These are phyloP conservation scores for Pagetopsis macropterus DNA, from an alignment of 2,797 vertebrate species.

Conservation along the genomic window DNA sequence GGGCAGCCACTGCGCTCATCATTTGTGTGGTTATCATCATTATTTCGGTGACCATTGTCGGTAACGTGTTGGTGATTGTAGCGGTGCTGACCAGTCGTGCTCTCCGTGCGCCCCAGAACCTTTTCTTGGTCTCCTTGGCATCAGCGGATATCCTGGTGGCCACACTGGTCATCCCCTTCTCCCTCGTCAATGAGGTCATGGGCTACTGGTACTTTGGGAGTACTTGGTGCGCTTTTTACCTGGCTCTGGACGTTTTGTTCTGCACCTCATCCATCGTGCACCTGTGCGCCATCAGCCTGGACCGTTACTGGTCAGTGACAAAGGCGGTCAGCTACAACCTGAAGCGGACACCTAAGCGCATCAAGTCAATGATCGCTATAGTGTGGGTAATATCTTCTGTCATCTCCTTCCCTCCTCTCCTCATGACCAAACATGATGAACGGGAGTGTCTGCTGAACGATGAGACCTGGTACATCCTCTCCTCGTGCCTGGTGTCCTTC, in stretches of 20 bases:
- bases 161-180: slow-evolving; percentile 91
- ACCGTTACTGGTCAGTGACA: slow-evolving; percentile 93
- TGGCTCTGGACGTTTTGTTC: slow-evolving; percentile 91
- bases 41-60: slow-evolving; percentile 87
- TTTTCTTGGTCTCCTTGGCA: slow-evolving; percentile 91
- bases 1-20: slow-evolving; percentile 82
- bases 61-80: slow-evolving; percentile 89
- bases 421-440: slow-evolving; percentile 83
- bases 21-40: slow-evolving; percentile 84
- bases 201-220: slow-evolving; percentile 93
- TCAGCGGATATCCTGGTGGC: slow-evolving; percentile 93
- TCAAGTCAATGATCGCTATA: slow-evolving; percentile 88
- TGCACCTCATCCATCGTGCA: slow-evolving; percentile 94
- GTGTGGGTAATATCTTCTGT: slow-evolving; percentile 88
- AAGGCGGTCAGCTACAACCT: slow-evolving; percentile 91
- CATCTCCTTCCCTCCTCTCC: slow-evolving; percentile 90
- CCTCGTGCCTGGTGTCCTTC: slow-evolving; percentile 90
- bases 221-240: slow-evolving; percentile 92
- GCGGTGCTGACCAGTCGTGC: slow-evolving; percentile 90
- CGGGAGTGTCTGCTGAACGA: slow-evolving; percentile 87
- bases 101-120: slow-evolving; percentile 91
- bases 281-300: slow-evolving; percentile 93
- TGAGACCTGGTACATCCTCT: slow-evolving; percentile 93
- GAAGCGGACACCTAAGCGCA: slow-evolving; percentile 87
- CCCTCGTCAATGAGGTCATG: slow-evolving; percentile 92